Base-by-base conservation (phyloP, 2,888 invertebrate genomes). In the Callyntrura guangdongensis region DNA sequence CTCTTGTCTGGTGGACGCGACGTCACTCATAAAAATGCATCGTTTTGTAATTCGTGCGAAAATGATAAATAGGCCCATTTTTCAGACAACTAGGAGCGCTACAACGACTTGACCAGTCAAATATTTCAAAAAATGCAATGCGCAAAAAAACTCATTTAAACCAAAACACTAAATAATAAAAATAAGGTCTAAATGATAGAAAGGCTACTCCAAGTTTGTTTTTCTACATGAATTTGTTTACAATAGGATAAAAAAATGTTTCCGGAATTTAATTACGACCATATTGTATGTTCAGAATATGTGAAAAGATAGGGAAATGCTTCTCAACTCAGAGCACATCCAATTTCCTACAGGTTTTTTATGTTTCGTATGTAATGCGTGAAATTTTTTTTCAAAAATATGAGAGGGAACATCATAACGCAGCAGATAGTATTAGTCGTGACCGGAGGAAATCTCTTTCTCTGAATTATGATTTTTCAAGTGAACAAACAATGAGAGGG, bases 251-350 rank as follows among this genome's bases (percentile, higher is more conserved):
- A 77, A 77, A 64, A 86, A 45, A n/a, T 69, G 17, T 81, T 87
- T 81, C 79, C 87, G 87, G 81, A 87, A 79, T 81, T 87, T 87
- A 81, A 87, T 87, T 86, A 86, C 86, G 25, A 14, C n/a, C 14
- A 69, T 3, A 69, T 1, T 36, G 36, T n/a, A 36, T 69, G 14
- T 53, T 3, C 14, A 36, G 36, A 11, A 36, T 5, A 69, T 8
- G n/a, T 27, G n/a, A n/a, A n/a, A 36, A n/a, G 45, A 27, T 22
- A n/a, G n/a, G n/a, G n/a, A n/a, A n/a, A n/a, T 67, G 27, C 22
- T 14, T 53, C n/a, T 53, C 53, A 53, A 14, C 1, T 53, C n/a
- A 1, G n/a, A 53, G n/a, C 9, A 53, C 47, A 84, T n/a, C 64
- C 47, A 45, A 36, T 36, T 86, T 86, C 69, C 49, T 72, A 69